Base-by-base conservation (phyloP, 2,113 vertebrate species). In the Pitta sordida region DNA sequence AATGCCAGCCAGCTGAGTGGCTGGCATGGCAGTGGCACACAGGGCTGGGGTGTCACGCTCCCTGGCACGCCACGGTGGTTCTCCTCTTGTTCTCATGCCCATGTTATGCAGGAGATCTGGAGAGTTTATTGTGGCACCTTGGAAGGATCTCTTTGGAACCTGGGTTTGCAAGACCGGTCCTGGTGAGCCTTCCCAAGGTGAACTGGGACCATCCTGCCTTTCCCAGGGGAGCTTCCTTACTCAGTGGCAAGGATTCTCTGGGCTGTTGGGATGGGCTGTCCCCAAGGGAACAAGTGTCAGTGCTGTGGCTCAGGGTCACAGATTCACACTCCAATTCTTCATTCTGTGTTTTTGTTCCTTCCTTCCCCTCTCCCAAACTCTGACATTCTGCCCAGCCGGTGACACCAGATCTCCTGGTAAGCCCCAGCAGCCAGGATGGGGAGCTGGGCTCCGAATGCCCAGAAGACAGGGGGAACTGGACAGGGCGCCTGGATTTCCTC, bases 401-500 rank as follows among this genome's bases (percentile, higher is more conserved):
- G 81, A 97, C 96, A 3, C 98, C 98, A 74, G 98, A 98, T 56
- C 97, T 98, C 52, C 94, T 98, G 95, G 98, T 98, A 91, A 98
- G 97, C 55, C 98, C 98, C 85, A 98, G 97, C 71, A 98, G 98
- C 93, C 98, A 97, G 88, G 97, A 97, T 0, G 97, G 97, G 15
- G 98, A 98, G 44, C 73, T 98, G 93, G 97, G 97, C 11, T 78
- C 97, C 3, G 97, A 98, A 76, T 97, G 97, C 58, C 96, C 97
- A 0, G 97, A 97, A 34, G 98, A 98, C 91, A 94, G 98, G 94
- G 98, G 98, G 15, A 98, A 98, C 88, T 98, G 98, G 98, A 97
- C 98, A 0, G 98, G 98, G 67, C 98, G 98, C 11, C 96, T 98
- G 96, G 98, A 98, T 97, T 98, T 98, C 96, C 97, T 98, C 24